Evolutionary conservation across 2,113 vertebrate species (phyloP).

Genomic region (Aythya baeri): DNA sequence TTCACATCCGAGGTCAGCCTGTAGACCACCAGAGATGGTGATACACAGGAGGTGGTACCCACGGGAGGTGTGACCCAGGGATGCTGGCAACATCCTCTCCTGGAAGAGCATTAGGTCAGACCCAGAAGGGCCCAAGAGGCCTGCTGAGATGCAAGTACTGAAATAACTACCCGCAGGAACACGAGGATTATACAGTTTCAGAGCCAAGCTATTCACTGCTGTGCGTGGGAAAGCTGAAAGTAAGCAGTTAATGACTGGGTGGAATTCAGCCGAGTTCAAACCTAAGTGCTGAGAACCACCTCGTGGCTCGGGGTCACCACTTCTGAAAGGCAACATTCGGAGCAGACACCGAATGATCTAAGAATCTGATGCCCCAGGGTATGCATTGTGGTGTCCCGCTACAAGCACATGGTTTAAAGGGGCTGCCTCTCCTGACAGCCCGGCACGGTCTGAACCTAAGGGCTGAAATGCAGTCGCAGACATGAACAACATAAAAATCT

Average conservation of each 20-base stretch:
- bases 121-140: not conserved
- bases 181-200: not conserved
- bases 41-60: not conserved
- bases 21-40: accelerated
- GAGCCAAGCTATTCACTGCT: not conserved
- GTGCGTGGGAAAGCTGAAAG: not conserved
- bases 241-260: not conserved
- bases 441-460: not conserved
- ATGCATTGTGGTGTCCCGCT: not conserved
- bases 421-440: not conserved
- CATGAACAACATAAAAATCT: not conserved
- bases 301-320: not conserved
- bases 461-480: not conserved
- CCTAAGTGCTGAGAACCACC: not conserved
- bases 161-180: not conserved
- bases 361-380: not conserved
- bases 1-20: not conserved
- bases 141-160: not conserved
- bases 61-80: not conserved
- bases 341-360: not conserved
- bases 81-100: not conserved
- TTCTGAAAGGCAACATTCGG: not conserved
- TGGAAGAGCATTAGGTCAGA: not conserved
- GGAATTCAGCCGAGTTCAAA: not conserved
- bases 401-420: not conserved